Base-by-base conservation (phyloP, 1,140 invertebrate genomes). In the Panagrolaimus sp. region DNA sequence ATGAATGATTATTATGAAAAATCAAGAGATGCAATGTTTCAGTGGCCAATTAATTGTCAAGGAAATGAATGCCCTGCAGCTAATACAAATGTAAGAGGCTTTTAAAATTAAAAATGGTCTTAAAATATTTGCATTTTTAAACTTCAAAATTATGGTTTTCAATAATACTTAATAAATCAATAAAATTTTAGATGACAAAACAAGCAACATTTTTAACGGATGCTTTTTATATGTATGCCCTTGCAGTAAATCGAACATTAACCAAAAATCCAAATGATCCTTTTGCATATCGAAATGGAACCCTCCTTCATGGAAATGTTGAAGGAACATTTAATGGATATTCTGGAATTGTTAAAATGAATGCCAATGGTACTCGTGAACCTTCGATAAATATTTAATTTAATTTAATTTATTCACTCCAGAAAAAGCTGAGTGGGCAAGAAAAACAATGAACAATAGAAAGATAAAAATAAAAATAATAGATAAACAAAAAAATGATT, bases 201-300 rank as follows among this genome's bases (percentile, higher is more conserved):
- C 63, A 64, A 64, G 63, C 63, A n/a, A 21, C 21, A 8, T 52
- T 21, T 12, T 24, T 52, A 7, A 24, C 48, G 0, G 48, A 52
- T 52, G 48, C 48, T 7, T 52, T 52, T 24, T 52, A 52, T 24
- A 52, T 52, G 48, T 52, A 52, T 52, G 48, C 48, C 48, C 17
- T 8, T 7, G 48, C 48, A 15, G 17, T 52, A 24, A 52, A 52
- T 7, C 17, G 26, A 7, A 52, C 48, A 1, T 21, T 52, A n/a
- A n/a, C n/a, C n/a, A 2, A n/a, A 7, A 14, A 52, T 7, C 14
- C 48, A 14, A 52, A 52, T 15, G 26, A 24, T 15, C 6, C 48
- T 0, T 7, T 12, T 12, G 15, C 26, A 1, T 24, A n/a, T 15
- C 2, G 48, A 52, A 52, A 52, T 52, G 48, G 48, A 8, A n/a